Evolutionary conservation across 2,797 vertebrate species (phyloP).

Genomic region (Florisuga fusca): DNA sequence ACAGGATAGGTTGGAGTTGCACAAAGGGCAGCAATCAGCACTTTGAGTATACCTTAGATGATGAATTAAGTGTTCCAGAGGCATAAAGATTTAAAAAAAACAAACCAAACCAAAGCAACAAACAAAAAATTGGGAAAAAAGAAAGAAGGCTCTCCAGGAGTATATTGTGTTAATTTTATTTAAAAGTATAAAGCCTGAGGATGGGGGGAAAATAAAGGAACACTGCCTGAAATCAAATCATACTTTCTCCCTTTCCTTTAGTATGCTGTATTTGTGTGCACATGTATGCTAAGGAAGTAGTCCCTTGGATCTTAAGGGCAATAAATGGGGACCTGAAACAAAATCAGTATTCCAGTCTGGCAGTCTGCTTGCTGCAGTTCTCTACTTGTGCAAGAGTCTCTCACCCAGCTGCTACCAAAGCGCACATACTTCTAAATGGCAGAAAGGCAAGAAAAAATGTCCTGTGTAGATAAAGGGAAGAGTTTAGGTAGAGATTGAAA

Average conservation of each 20-base stretch:
- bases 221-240: constrained; percentile 13
- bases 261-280: background rate
- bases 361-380: constrained; percentile 23
- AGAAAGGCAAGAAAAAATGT: constrained; percentile 65
- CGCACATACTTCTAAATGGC: background rate
- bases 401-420: constrained; percentile 36
- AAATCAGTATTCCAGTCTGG: constrained; percentile 43
- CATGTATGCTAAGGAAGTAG: background rate
- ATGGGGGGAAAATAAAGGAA: background rate
- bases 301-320: constrained; percentile 32
- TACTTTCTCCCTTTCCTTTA: background rate
- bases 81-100: background rate
- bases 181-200: constrained; percentile 1
- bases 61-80: constrained; percentile 20
- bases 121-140: no score
- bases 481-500: constrained; percentile 59
- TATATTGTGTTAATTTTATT: constrained; percentile 3
- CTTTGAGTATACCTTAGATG: constrained; percentile 37
- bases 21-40: constrained; percentile 38
- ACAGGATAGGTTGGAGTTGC: constrained; percentile 1
- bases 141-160: background rate
- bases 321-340: constrained; percentile 65
- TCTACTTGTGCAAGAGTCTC: constrained; percentile 35
- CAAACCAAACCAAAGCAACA: background rate
- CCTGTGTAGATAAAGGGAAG: constrained; percentile 67